Base-by-base conservation (phyloP, 2,888 invertebrate genomes). In the Lasioglossum lativentre region DNA sequence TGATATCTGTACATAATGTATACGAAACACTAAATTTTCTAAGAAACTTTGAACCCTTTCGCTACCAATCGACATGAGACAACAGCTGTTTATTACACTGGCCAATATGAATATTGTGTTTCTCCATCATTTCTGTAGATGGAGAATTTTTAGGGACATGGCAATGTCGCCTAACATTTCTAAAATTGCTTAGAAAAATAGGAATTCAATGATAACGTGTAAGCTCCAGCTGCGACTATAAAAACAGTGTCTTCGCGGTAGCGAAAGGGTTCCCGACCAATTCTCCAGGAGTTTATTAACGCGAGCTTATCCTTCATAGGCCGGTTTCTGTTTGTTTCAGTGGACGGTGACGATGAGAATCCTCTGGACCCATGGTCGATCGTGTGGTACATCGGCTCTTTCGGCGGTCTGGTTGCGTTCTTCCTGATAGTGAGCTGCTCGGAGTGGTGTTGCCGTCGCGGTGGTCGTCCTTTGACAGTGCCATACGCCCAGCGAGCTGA, bases 331-430 rank as follows among this genome's bases (percentile, higher is more conserved):
- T 86, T 83, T 83, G 84, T 89, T 88, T 42, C 86, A 89, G 89
- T 76, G 52, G 88, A 92, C 56, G 83, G 84, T 38, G 91, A 93
- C 2, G 89, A 87, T 23, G 94, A 94, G 66, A 94, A 92, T 68
- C 93, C 95, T 0, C 88, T 95, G 90, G 96, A 96, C 89, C 96
- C 96, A 0, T 96, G 96, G 96, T 96, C 96, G 42, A 95, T 96
- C 78, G 95, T 96, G 10, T 96, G 96, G 96, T 96, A 96, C 94
- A 95, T 96, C 75, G 96, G 96, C 4, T 96, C 96, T 2, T 96
- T 96, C 89, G 96, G 96, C 6, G 96, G 96, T 1, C 93, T 96
- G 34, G 96, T 96, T 4, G 95, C 96, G 8, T 96, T 96, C 92
- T 96, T 96, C 93, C 94, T 96, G 59, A 95, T 96, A 14, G 96